Conservation (phyloP, 2,888 invertebrate genomes). For the Cryptocephalus moraei region DNA sequence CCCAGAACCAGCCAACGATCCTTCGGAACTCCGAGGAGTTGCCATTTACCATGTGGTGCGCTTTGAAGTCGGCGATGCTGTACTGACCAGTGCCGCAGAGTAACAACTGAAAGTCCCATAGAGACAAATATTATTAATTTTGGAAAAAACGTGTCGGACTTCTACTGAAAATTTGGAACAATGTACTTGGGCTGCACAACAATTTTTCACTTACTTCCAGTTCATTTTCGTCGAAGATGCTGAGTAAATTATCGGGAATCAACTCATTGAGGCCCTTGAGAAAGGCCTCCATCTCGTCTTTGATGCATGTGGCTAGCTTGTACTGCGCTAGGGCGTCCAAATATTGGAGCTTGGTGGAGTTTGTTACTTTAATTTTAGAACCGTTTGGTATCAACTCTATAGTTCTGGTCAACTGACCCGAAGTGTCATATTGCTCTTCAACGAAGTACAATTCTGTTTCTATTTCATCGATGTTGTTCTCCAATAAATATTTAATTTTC, state of each 20-base stretch:
- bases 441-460: slow-evolving; percentile 79
- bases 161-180: no score
- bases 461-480: slow-evolving; percentile 72
- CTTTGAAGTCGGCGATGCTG: slow-evolving; percentile 80
- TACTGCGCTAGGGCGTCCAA: slow-evolving; percentile 85
- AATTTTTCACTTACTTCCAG: slow-evolving; percentile 58
- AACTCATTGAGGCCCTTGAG: slow-evolving; percentile 83
- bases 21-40: slow-evolving; percentile 72
- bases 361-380: slow-evolving; percentile 60
- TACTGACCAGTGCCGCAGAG: slow-evolving; percentile 91
- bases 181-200: no score
- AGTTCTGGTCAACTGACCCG: slow-evolving; percentile 66
- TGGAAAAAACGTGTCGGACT: no score
- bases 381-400: slow-evolving; percentile 81
- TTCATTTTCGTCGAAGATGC: slow-evolving; percentile 94
- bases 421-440: slow-evolving; percentile 77
- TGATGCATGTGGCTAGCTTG: slow-evolving; percentile 69
- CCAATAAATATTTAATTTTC: slow-evolving; percentile 88
- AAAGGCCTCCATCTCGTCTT: slow-evolving; percentile 79
- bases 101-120: slow-evolving; percentile 54
- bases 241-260: slow-evolving; percentile 84
- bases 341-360: slow-evolving; percentile 70
- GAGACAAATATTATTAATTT: slow-evolving; percentile 22
- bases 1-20: slow-evolving; percentile 85
- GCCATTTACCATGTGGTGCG: slow-evolving; percentile 78